Base-by-base conservation (phyloP, 2,888 invertebrate species). In the Teinopalpus imperialis region DNA sequence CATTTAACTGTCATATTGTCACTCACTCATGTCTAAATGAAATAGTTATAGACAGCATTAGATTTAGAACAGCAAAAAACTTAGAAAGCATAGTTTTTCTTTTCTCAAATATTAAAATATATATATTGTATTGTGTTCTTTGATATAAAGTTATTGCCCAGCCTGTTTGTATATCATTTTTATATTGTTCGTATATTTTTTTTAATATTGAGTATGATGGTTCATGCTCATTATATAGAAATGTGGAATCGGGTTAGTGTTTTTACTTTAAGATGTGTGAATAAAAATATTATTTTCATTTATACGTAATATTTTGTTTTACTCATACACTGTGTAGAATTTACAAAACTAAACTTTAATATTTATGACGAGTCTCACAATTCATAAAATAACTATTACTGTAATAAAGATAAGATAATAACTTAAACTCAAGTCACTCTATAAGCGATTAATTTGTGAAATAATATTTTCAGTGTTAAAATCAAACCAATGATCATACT, bases 1-100 rank as follows among this genome's bases (percentile, higher is more conserved):
- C 16, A 14, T 7, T 27, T 16, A 39, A 39, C 9, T 31, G 41
- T 40, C 40, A 31, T 24, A 42, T 18, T 24, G 41, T 16, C 32
- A 42, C 13, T 29, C 14, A 29, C 29, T 29, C 14, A 29, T 13
- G 7, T 29, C 13, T 7, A 13, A 29, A 3, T 12, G n/a, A 13
- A 29, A 14, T 29, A 29, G 34, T 34, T 20, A 34, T 34, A n/a
- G n/a, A n/a, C 20, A 21, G n/a, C n/a, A n/a, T n/a, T n/a, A n/a
- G n/a, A n/a, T n/a, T n/a, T 34, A 34, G 21, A 10, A 20, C 18
- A 12, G 34, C 12, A 34, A 34, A 34, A 20, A 34, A 10, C 12
- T 21, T 21, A 34, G 12, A 34, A 2, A 16, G 4, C 21, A 34
- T 12, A n/a, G 10, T 34, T 34, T 34, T 20, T 21, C n/a, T 34